A percentile compares a stretch with the other conserved stretches of the same genome.
Evolutionary conservation across 1,140 invertebrate genomes (phyloP).

Genomic region (Drosophila miranda): DNA sequence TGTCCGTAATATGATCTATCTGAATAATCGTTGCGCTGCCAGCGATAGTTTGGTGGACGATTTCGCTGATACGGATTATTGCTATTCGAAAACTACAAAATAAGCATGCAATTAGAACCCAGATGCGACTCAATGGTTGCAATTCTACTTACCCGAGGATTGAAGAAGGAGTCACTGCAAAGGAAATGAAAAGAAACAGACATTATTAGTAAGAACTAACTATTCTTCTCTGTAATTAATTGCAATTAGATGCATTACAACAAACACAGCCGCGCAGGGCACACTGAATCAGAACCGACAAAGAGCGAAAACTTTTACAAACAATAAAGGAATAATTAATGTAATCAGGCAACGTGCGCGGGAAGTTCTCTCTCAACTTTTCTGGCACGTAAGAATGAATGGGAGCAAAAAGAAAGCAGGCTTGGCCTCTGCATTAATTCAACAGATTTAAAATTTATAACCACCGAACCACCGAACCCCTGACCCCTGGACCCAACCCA

Average conservation of each 20-base stretch:
- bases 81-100: slow-evolving; percentile 7
- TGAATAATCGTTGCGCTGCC: too few species aligned
- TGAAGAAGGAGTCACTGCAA: slow-evolving; percentile 47
- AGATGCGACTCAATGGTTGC: neutral
- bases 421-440: slow-evolving; percentile 68
- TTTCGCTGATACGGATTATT: too few species aligned
- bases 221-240: slow-evolving; percentile 29
- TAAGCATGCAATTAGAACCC: neutral
- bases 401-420: slow-evolving; percentile 48
- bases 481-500: slow-evolving; percentile 3
- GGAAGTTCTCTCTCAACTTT: slow-evolving; percentile 43
- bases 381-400: slow-evolving; percentile 52
- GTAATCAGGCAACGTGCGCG: slow-evolving; percentile 72
- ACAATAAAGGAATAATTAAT: slow-evolving; percentile 82
- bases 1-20: too few species aligned
- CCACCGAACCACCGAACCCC: slow-evolving; percentile 60
- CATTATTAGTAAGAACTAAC: slow-evolving; percentile 9
- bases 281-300: slow-evolving; percentile 8
- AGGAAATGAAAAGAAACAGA: slow-evolving; percentile 2
- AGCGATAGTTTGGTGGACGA: too few species aligned
- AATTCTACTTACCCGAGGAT: slow-evolving; percentile 37
- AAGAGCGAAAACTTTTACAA: slow-evolving; percentile 47
- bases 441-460: slow-evolving; percentile 82
- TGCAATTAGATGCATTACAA: slow-evolving; percentile 40
- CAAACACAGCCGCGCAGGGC: slow-evolving; percentile 22